Base-by-base conservation (phyloP, 2,888 invertebrate genomes). In the Drosophila merina region DNA sequence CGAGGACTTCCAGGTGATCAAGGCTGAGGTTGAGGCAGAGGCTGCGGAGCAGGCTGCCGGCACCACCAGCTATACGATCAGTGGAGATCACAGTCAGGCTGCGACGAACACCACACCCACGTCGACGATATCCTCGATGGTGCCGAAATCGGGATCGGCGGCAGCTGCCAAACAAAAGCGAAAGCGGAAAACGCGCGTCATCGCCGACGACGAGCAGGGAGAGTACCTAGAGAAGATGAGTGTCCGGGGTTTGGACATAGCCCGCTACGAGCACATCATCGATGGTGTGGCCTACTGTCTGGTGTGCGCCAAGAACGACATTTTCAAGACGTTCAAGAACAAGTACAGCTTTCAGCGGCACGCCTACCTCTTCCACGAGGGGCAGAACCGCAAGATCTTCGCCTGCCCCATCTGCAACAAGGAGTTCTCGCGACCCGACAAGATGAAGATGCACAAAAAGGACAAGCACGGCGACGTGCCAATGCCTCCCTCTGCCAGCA, bases 381-480 rank as follows among this genome's bases (percentile, higher is more conserved):
- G 91, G 4, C 90, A 88, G 38, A 91, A 91, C 69, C 91, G 91
- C 31, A 91, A 91, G 79, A 89, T 91, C 50, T 91, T 91, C 55
- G 91, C 91, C 8, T 91, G 91, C 60, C 91, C 91, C 56, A 87
- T 91, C 31, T 91, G 91, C 75, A 90, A 90, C 74, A 91, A 91
- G 68, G 91, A 91, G 72, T 91, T 91, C 74, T 91, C 91, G 44
- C 85, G 91, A 0, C 91, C 91, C 0, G 91, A 91, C 57, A 91
- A 91, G 74, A 91, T 91, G 91, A 91, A 91, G 74, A 90, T 91
- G 91, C 91, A 91, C 77, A 91, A 91, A 69, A 91, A 91, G 75
- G 91, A 91, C 52, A 91, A 91, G 56, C 91, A 91, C 56, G 89
- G 90, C 7, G 90, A 90, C 56, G 76, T 88, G 38, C 76, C 86